These are phyloP conservation scores for Zaprionus ornatus DNA, from an alignment of 1,140 invertebrate genomes.

Conservation along the genomic window DNA sequence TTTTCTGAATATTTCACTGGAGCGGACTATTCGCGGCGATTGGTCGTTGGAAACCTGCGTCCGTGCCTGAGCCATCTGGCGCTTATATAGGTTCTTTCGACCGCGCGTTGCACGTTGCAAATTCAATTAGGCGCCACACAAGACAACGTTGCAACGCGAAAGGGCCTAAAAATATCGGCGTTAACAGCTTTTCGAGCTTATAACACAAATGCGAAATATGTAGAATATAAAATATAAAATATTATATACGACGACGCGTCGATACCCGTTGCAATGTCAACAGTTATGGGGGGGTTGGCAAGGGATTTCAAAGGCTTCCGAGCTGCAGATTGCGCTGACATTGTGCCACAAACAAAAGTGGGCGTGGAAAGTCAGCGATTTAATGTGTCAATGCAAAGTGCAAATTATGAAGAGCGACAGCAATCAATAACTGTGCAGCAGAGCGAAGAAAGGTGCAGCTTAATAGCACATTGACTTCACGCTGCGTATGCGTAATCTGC, in stretches of 20 bases:
- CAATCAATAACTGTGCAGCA: constrained; percentile 39
- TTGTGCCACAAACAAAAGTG: constrained; percentile 43
- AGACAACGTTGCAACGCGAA: neutral
- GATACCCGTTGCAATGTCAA: constrained; percentile 67
- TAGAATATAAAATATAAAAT: constrained; percentile 40
- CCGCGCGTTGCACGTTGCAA: neutral
- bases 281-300: constrained; percentile 42
- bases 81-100: constrained; percentile 69
- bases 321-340: constrained; percentile 40
- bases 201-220: constrained; percentile 48
- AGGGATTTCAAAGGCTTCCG: constrained; percentile 69
- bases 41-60: constrained; percentile 74
- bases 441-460: constrained; percentile 10
- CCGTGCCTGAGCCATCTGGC: constrained; percentile 22
- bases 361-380: constrained; percentile 51
- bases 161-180: constrained; percentile 69
- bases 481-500: constrained; percentile 34
- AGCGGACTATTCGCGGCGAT: constrained; percentile 82
- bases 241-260: constrained; percentile 27
- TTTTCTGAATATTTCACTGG: constrained; percentile 73
- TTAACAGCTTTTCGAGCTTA: constrained; percentile 66
- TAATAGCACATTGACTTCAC: constrained; percentile 19
- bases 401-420: constrained; percentile 30
- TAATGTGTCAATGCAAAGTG: constrained; percentile 65
- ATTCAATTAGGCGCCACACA: neutral